phyloP scores from a whole-genome alignment of 2,888 invertebrate genomes.

The Cistogaster globosa region DNA sequence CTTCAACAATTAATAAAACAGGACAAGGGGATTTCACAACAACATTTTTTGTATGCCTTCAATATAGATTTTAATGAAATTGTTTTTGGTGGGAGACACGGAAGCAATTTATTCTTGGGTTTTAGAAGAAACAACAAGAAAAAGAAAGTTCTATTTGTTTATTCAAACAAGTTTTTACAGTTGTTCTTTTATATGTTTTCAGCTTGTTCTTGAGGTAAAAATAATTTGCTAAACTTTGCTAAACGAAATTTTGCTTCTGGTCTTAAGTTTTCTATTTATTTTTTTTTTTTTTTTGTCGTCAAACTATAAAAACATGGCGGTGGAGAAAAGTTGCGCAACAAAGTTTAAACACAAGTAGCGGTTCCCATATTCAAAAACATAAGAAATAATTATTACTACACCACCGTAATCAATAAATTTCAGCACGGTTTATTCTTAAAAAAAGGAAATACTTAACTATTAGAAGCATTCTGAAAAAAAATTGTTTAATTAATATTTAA shows the following conservation, averaged over 20 bases:
- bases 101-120: neutral
- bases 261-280: neutral
- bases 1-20: conserved; percentile 31
- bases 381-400: conserved; percentile 11
- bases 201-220: conserved; percentile 34
- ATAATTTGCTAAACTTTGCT: conserved; percentile 39
- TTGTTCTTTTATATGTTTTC: conserved; percentile 14
- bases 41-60: conserved; percentile 5
- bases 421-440: conserved; percentile 11
- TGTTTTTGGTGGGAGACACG: neutral
- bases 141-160: conserved; percentile 2
- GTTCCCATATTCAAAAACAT: conserved; percentile 31
- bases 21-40: conserved; percentile 41
- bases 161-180: neutral
- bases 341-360: conserved; percentile 30
- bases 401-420: conserved; percentile 31
- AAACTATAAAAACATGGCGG: neutral
- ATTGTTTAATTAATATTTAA: no score
- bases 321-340: conserved; percentile 18
- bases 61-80: neutral
- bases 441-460: neutral
- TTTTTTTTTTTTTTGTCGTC: conserved; percentile 42
- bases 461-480: no score
- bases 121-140: neutral
- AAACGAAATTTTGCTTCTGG: neutral